Percentiles rank a stretch among this genome's conserved stretches.
Evolutionary conservation across 2,797 vertebrate genomes (phyloP).

Genomic region (Bovichtus diacanthus): DNA sequence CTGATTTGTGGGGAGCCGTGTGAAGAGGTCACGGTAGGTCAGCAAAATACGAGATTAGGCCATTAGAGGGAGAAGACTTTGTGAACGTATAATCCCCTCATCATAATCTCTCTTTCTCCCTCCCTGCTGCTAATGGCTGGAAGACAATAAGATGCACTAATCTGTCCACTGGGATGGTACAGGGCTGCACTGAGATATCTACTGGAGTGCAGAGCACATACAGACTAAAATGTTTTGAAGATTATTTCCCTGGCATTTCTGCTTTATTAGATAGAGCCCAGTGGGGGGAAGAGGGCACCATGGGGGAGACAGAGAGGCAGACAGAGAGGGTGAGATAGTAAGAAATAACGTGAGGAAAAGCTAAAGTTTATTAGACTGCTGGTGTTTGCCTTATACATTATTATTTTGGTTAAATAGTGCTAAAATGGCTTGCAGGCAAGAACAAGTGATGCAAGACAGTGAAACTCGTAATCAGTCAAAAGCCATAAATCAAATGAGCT

Average conservation of each 20-base stretch:
- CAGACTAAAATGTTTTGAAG: constrained; percentile 71
- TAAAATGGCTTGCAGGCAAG: constrained; percentile 35
- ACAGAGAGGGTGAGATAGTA: constrained; percentile 20
- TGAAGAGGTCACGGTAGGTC: constrained; percentile 76
- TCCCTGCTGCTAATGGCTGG: constrained; percentile 74
- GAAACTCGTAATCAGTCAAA: constrained; percentile 54
- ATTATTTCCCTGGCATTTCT: constrained; percentile 80
- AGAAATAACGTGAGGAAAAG: constrained; percentile 10
- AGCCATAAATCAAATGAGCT: constrained; percentile 29
- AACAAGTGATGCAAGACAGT: constrained; percentile 55
- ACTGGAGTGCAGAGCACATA: constrained; percentile 52
- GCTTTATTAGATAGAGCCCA: constrained; percentile 71
- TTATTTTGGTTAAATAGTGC: constrained; percentile 55
- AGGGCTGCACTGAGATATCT: constrained; percentile 61
- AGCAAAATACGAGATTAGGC: constrained; percentile 77
- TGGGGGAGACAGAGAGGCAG: constrained; percentile 15
- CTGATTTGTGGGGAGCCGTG: constrained; percentile 73
- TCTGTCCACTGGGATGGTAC: constrained; percentile 65
- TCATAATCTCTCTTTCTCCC: constrained; percentile 73
- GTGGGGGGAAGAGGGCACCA: constrained; percentile 21
- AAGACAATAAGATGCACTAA: constrained; percentile 80
- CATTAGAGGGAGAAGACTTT: constrained; percentile 77
- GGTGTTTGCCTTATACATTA: constrained; percentile 25
- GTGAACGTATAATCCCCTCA: constrained; percentile 76
- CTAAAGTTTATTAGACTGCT: constrained; percentile 18